Base-by-base conservation (phyloP, 2,113 vertebrate genomes). In the Phycodurus eques region DNA sequence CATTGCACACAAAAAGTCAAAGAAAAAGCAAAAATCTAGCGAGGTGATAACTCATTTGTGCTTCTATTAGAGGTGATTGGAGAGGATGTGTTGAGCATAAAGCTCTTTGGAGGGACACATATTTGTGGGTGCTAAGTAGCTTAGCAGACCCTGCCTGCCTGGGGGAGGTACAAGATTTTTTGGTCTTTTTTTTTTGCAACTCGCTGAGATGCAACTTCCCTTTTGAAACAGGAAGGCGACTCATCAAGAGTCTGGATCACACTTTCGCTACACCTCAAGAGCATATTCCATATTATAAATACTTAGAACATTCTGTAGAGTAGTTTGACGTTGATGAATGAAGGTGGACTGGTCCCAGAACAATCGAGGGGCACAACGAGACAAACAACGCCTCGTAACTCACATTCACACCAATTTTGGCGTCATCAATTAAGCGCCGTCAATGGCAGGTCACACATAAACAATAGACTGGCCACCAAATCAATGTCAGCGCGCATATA, bases 231-330 rank as follows among this genome's bases (percentile, higher is more conserved):
- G 64, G 64, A 66, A 66, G 44, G 8, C 43, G 57, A 77, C 76
- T 82, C 70, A 82, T 56, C 49, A 68, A 66, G 62, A 7, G 44
- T 10, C 65, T 47, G 15, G 46, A 15, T 62, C 56, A 47, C 57
- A 73, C 70, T 75, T 73, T 85, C 59, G 70, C 56, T 64, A 31
- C 14, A 17, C 63, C 12, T n/a, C 20, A 15, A 65, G 44, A 8
- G 2, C 20, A 44, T 13, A 9, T 57, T 19, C 17, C 60, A 39
- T 2, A 19, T 39, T 17, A 39, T 51, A 51, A 56, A 56, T 3
- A 6, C 31, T 59, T 13, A 27, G 56, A 13, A 27, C 27, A 27
- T 2, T 31, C 12, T 13, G 27, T 22, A 59, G 12, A 59, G 56
- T 4, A 15, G 53, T 56, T 22, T 56, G 27, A 31, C 1, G 13